Evolutionary conservation across 1,140 invertebrate genomes (phyloP).

Genomic region (Atopsyche davidsoni): DNA sequence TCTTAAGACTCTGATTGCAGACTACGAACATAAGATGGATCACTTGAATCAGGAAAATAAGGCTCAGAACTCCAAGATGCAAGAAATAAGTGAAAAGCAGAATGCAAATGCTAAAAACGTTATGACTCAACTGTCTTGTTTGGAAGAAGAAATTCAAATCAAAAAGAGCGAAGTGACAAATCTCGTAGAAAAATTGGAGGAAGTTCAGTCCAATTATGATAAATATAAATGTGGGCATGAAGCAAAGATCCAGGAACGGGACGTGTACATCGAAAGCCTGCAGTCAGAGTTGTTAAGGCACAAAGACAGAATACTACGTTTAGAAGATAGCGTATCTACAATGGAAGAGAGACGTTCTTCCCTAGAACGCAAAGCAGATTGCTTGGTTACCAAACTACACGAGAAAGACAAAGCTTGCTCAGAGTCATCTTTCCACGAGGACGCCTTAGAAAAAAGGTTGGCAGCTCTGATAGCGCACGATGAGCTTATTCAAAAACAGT

Average conservation of each 20-base stretch:
- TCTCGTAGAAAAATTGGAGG: conserved; percentile 36
- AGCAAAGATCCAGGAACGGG: conserved; percentile 64
- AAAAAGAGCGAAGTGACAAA: conserved; percentile 39
- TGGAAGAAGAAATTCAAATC: conserved; percentile 41
- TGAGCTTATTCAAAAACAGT: conserved; percentile 49
- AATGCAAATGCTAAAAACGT: conserved; percentile 38
- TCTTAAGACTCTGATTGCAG: neutral
- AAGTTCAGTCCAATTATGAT: conserved; percentile 35
- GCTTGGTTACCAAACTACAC: conserved; percentile 50
- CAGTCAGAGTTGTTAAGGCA: conserved; percentile 60
- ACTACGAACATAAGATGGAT: conserved; percentile 11
- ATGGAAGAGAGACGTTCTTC: conserved; percentile 50
- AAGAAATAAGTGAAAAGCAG: neutral
- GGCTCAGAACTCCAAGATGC: neutral
- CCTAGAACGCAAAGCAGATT: conserved; percentile 49
- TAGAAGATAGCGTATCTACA: conserved; percentile 53
- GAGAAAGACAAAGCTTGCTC: conserved; percentile 48
- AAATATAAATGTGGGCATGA: conserved; percentile 45
- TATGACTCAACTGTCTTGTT: too few relatives aligned
- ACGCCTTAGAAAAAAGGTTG: conserved; percentile 49
- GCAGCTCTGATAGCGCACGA: conserved; percentile 51
- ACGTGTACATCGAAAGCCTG: conserved; percentile 64
- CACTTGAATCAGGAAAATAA: conserved; percentile 8
- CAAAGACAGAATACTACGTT: conserved; percentile 50
- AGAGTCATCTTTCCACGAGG: conserved; percentile 51